Evolutionary conservation across 2,113 vertebrate species (phyloP).

Genomic region (Vulpes lagopus): DNA sequence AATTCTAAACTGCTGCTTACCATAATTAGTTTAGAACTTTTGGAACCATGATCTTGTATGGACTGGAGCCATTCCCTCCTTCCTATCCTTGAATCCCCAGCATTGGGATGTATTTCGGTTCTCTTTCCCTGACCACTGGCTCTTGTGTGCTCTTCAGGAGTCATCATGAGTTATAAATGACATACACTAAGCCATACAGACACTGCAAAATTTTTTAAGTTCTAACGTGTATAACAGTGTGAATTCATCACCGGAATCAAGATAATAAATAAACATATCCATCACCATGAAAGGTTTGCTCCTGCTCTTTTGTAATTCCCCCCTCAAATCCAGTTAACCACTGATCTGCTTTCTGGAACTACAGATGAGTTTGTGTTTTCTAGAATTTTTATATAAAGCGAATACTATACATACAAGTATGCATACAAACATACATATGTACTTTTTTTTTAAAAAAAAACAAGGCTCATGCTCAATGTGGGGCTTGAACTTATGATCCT

Average conservation of each 20-base stretch:
- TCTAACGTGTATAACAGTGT: background rate
- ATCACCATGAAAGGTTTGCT: background rate
- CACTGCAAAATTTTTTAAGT: background rate
- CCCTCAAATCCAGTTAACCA: no score
- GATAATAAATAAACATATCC: background rate
- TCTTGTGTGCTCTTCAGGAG: background rate
- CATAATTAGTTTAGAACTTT: background rate
- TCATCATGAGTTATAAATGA: background rate
- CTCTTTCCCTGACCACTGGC: background rate
- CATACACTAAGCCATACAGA: background rate
- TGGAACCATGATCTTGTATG: background rate
- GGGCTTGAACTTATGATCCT: no score
- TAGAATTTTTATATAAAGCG: background rate
- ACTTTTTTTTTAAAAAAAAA: background rate
- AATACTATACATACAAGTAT: background rate
- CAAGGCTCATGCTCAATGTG: no score
- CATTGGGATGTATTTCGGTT: background rate
- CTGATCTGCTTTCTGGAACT: background rate
- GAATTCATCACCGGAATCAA: background rate
- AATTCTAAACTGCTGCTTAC: background rate
- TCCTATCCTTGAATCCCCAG: background rate
- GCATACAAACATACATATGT: background rate
- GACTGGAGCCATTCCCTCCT: background rate
- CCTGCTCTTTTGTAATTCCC: background rate
- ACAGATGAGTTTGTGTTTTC: background rate